These are phyloP conservation scores for Meriones psammophilus DNA, from an alignment of 2,797 vertebrate species.

Conservation along the genomic window DNA sequence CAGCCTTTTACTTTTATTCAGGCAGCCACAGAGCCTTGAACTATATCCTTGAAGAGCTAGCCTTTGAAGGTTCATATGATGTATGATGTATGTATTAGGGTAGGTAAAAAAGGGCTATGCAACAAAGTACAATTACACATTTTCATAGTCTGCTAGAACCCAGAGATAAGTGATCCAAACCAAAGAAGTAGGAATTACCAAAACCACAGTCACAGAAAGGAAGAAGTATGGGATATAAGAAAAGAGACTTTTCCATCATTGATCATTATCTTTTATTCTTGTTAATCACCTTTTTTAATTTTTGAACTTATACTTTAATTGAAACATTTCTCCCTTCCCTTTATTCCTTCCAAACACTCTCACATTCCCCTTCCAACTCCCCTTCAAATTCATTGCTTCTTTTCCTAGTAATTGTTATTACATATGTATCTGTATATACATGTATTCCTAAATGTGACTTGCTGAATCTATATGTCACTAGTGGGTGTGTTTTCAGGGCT, in stretches of 20 bases:
- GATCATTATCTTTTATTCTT: neutral
- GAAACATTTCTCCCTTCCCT: neutral
- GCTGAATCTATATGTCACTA: neutral
- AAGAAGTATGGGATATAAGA: conserved; percentile 19
- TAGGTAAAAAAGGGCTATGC: neutral
- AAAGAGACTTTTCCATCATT: neutral
- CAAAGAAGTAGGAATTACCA: conserved; percentile 38
- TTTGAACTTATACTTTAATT: neutral
- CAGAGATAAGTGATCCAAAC: conserved; percentile 39
- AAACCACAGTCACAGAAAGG: conserved; percentile 7
- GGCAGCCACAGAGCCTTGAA: conserved; percentile 13
- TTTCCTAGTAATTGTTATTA: neutral
- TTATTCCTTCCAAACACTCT: neutral
- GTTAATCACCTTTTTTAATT: conserved; percentile 32
- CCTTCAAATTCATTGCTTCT: neutral
- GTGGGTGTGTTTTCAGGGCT: neutral
- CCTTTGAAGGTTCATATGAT: neutral
- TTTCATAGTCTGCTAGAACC: neutral
- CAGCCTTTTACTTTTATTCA: neutral
- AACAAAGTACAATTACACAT: neutral
- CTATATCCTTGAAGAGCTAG: neutral
- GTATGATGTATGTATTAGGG: neutral
- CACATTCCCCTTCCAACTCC: neutral
- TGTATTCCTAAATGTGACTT: neutral
- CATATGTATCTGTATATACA: no score